phyloP scores from a whole-genome alignment of 2,888 invertebrate species.

The Rhagophthalmus giganteus region DNA sequence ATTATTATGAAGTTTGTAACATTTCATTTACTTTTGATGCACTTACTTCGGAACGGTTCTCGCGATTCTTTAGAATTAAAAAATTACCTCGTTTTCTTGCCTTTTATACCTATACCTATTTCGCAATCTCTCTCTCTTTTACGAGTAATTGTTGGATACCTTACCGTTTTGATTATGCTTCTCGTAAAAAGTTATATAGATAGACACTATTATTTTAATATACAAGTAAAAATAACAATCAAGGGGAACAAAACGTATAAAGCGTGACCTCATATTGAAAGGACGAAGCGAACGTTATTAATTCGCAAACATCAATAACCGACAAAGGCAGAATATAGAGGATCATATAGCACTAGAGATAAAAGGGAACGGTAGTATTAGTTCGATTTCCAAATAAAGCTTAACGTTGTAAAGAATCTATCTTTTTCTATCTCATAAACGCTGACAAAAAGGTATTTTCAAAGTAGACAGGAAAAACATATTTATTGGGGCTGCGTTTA shows the following conservation, averaged over 20 bases:
- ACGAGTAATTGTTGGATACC: too few relatives aligned
- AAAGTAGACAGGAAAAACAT: conserved; percentile 20
- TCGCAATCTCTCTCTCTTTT: too few relatives aligned
- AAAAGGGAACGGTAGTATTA: conserved; percentile 35
- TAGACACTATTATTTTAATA: too few relatives aligned
- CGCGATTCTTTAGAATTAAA: conserved; percentile 3
- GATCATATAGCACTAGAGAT: conserved; percentile 35
- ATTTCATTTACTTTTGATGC: conserved; percentile 28
- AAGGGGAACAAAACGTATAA: conserved; percentile 29
- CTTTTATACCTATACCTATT: too few relatives aligned
- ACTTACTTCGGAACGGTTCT: neutral
- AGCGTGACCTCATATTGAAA: conserved; percentile 31
- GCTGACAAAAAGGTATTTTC: conserved; percentile 14
- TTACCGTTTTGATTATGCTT: too few relatives aligned
- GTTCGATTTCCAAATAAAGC: conserved; percentile 25
- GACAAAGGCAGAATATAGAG: conserved; percentile 36
- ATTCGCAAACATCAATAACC: conserved; percentile 39
- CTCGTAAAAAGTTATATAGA: too few relatives aligned
- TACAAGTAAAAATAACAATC: conserved; percentile 29
- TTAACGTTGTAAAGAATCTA: conserved; percentile 9
- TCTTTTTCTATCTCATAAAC: conserved; percentile 18
- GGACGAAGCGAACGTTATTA: conserved; percentile 34
- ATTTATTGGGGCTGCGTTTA: conserved; percentile 22
- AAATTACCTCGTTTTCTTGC: conserved; percentile 3
- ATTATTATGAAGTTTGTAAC: conserved; percentile 36